Base-by-base conservation (phyloP, 2,888 invertebrate species). In the Dryomyza anilis region DNA sequence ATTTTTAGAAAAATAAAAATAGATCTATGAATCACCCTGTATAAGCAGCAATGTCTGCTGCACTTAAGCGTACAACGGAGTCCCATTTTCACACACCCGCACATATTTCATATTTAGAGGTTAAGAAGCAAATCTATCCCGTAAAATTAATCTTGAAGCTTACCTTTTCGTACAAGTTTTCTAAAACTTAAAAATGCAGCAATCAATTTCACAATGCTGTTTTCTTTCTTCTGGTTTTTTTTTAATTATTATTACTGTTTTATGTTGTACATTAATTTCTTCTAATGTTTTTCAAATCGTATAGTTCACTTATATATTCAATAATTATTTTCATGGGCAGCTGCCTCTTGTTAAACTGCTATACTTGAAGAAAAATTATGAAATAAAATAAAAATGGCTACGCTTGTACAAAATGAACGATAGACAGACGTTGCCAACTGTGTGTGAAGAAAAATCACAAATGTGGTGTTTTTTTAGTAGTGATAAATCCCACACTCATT, bases 361-460 rank as follows among this genome's bases (percentile, higher is more conserved):
- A n/a, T n/a, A 30, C 10, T 53, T 19, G n/a, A 29, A 27, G 8
- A 53, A 29, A 53, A 33, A 33, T 53, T 53, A 19, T 21, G 53
- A 53, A 53, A 53, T 53, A 21, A 53, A 53, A 53, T 53, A 21
- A 53, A 53, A 53, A 53, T 53, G 53, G 53, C 53, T 50, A 8
- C 25, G 53, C 53, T 53, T 30, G 21, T 19, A 27, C 12, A 50
- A 2, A 48, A 21, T 48, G 33, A 33, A 33, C n/a, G n/a, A n/a
- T n/a, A n/a, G n/a, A n/a, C n/a, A n/a, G n/a, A n/a, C n/a, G n/a
- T n/a, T n/a, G n/a, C n/a, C n/a, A n/a, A n/a, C n/a, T n/a, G n/a
- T n/a, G n/a, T n/a, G n/a, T n/a, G n/a, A n/a, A n/a, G n/a, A n/a
- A n/a, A n/a, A n/a, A n/a, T n/a, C n/a, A n/a, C n/a, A n/a, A n/a